phyloP scores from a whole-genome alignment of 2,797 vertebrate species.

The Coregonus ussuriensis region DNA sequence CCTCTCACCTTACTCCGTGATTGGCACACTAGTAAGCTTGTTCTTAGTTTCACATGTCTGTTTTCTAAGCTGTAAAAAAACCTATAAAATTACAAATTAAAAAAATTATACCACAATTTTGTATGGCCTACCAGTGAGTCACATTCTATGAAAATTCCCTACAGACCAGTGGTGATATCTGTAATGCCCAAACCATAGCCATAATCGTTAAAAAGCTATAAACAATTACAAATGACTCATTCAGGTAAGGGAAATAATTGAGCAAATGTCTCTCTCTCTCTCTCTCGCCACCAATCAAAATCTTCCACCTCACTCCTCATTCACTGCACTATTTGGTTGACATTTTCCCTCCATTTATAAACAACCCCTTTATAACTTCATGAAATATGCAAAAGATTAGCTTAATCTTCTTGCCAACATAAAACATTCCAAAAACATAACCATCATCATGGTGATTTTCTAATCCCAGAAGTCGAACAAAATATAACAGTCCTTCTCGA shows the following conservation, averaged over 20 bases:
- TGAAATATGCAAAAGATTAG: neutral
- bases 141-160: constrained; percentile 28
- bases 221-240: constrained; percentile 46
- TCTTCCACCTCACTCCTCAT: constrained; percentile 71
- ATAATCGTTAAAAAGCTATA: constrained; percentile 20
- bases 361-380: constrained; percentile 22
- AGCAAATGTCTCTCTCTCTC: constrained; percentile 62
- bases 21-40: neutral
- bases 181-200: constrained; percentile 43
- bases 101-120: neutral
- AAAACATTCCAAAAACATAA: neutral
- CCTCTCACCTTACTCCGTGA: too few species aligned
- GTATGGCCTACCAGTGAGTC: constrained; percentile 9
- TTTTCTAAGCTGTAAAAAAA: too few species aligned
- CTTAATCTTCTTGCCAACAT: neutral
- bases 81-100: neutral
- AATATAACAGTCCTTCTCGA: constrained; percentile 30
- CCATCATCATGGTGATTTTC: constrained; percentile 11
- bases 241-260: constrained; percentile 68
- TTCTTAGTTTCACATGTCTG: too few species aligned
- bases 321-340: constrained; percentile 55
- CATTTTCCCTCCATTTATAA: constrained; percentile 75
- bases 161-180: neutral
- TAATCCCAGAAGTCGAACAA: constrained; percentile 24
- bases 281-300: constrained; percentile 71